Base-by-base conservation (phyloP, 2,888 invertebrate species). In the Machimus rusticus region DNA sequence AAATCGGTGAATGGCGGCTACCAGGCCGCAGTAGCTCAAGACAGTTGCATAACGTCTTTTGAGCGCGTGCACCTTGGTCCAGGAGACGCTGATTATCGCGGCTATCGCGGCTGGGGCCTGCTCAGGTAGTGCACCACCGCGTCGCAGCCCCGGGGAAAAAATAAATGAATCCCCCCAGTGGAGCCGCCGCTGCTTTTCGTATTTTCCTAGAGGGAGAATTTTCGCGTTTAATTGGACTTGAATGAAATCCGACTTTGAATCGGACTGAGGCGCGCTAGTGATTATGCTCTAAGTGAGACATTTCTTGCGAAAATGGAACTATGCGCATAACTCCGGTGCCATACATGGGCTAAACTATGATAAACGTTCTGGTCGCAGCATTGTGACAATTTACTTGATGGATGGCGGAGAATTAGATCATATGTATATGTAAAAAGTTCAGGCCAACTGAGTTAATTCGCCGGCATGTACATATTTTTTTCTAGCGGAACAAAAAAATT, bases 201-300 rank as follows among this genome's bases (percentile, higher is more conserved):
- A 23, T 66, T 66, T 66, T 66, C 66, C 14, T 66, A 12, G 66
- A 66, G 66, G n/a, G 66, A 66, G 66, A n/a, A 66, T 23, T 66
- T 79, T 51, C 51, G 28, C 51, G 51, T 46, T 79, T 46, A 79
- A 79, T 79, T 79, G 51, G 79, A 79, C 51, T 79, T 51, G 79
- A 79, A 79, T 79, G 51, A 55, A 51, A 46, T 19, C 78, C 31
- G 39, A 79, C 79, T 46, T 79, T 28, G 51, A 31, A 4, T 51
- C 51, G 79, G 23, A 79, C 46, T 19, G 39, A 79, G 79, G 79
- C 79, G 79, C 76, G 34, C 79, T 46, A 8, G 79, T 79, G 79
- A 79, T 79, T 79, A 79, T 51, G 51, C 79, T 51, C 31, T 79
- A 79, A 79, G 79, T 79, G 79, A 79, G 79, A 79, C 79, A 79